Evolutionary conservation across 2,888 invertebrate species (phyloP).

Genomic region (Syrphus vitripennis): DNA sequence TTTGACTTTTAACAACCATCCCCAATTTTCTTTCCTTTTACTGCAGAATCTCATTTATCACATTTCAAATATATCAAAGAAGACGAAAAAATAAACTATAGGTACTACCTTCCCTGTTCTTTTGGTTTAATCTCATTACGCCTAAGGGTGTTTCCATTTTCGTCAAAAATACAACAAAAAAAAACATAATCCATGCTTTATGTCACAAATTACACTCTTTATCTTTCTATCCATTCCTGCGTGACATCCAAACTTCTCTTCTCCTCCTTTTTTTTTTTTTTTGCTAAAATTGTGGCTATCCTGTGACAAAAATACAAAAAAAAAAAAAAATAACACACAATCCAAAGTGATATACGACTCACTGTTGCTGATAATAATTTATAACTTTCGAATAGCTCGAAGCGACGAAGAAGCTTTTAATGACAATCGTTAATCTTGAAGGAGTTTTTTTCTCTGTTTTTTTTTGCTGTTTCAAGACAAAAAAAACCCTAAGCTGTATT

Average conservation of each 20-base stretch:
- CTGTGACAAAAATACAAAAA: conserved; percentile 1
- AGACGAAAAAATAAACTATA: background rate
- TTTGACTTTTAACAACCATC: conserved; percentile 21
- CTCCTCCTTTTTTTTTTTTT: too few relatives aligned
- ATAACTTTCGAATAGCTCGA: conserved; percentile 40
- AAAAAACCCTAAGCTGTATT: conserved; percentile 16
- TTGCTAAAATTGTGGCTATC: background rate
- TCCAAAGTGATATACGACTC: conserved; percentile 58
- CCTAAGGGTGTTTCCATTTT: conserved; percentile 34
- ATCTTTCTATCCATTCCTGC: conserved; percentile 13
- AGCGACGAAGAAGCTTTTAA: conserved; percentile 45
- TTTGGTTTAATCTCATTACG: conserved; percentile 57
- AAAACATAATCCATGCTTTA: conserved; percentile 42
- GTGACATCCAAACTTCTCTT: conserved; percentile 32
- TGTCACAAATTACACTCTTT: conserved; percentile 32
- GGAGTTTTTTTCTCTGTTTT: conserved; percentile 8
- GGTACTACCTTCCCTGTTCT: conserved; percentile 9
- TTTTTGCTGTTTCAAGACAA: background rate
- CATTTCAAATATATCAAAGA: background rate
- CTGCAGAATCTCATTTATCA: conserved; percentile 14
- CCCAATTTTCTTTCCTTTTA: background rate
- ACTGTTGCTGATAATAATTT: conserved; percentile 68
- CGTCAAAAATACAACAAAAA: conserved; percentile 13
- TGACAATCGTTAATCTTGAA: conserved; percentile 58
- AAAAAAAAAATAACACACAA: background rate